A percentile compares a stretch with the other conserved stretches of the same genome.
Evolutionary conservation across 2,888 invertebrate genomes (phyloP).

Genomic region (Silvanus unidentatus): DNA sequence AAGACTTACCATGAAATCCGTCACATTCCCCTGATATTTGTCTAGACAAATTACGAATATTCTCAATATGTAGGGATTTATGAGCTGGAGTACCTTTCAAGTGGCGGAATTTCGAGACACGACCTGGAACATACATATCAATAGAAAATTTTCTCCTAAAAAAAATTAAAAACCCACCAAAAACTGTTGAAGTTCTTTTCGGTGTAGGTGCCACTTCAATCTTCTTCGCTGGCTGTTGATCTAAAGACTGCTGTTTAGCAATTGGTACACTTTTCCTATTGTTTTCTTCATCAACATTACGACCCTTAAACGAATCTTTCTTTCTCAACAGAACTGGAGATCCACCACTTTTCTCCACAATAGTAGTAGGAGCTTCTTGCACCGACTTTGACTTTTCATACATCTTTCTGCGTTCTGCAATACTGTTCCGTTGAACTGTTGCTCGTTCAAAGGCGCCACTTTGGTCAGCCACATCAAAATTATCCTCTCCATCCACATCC

Average conservation of each 20-base stretch:
- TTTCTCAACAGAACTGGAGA: slow-evolving; percentile 67
- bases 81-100: slow-evolving; percentile 86
- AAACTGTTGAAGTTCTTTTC: slow-evolving; percentile 80
- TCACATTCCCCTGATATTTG: slow-evolving; percentile 93
- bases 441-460: slow-evolving; percentile 54
- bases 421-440: slow-evolving; percentile 61
- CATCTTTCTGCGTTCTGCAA: slow-evolving; percentile 70
- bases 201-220: slow-evolving; percentile 57
- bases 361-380: slow-evolving; percentile 48
- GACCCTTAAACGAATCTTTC: slow-evolving; percentile 63
- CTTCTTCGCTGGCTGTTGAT: slow-evolving; percentile 44
- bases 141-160: background rate
- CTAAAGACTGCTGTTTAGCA: slow-evolving; percentile 49
- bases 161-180: slow-evolving; percentile 51
- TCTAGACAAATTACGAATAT: slow-evolving; percentile 81
- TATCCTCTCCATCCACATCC: slow-evolving; percentile 40
- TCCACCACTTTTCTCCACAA: slow-evolving; percentile 55
- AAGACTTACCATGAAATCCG: slow-evolving; percentile 72
- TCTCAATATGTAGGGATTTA: slow-evolving; percentile 87
- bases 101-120: slow-evolving; percentile 89
- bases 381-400: slow-evolving; percentile 73
- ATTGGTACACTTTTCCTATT: slow-evolving; percentile 46
- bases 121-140: slow-evolving; percentile 47
- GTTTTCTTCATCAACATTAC: slow-evolving; percentile 49
- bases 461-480: slow-evolving; percentile 51